Percentiles rank a stretch among this genome's conserved stretches.
These are phyloP conservation scores for Matsumurasca onukii DNA, from an alignment of 1,140 invertebrate species.

Conservation along the genomic window DNA sequence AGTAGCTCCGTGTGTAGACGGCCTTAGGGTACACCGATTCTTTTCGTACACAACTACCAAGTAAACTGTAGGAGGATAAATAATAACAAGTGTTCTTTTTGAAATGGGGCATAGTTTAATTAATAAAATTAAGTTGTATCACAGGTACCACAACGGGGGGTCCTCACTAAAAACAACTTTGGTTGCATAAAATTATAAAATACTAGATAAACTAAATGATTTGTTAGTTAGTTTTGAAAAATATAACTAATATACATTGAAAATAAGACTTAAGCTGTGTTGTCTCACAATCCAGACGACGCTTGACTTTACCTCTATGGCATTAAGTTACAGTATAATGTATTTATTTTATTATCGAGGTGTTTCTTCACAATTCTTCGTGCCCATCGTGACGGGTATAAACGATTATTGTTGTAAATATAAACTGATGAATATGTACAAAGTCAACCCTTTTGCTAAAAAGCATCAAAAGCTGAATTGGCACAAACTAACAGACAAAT, in stretches of 20 bases:
- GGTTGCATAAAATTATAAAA: slow-evolving; percentile 18
- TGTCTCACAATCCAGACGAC: not conserved
- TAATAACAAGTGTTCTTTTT: too few species aligned
- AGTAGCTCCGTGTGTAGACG: too few species aligned
- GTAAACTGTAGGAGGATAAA: too few species aligned
- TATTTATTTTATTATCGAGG: slow-evolving; percentile 23
- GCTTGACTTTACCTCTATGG: slow-evolving; percentile 10
- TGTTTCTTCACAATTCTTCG: slow-evolving; percentile 27
- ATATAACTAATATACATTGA: not conserved
- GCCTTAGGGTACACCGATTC: too few species aligned
- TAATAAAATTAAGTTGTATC: slow-evolving; percentile 18
- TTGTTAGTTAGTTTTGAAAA: slow-evolving; percentile 11
- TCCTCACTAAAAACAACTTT: slow-evolving; percentile 18
- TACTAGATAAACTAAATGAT: slow-evolving; percentile 13
- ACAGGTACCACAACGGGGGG: slow-evolving; percentile 15
- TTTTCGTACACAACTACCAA: too few species aligned
- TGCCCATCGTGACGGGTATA: slow-evolving; percentile 24
- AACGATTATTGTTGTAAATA: slow-evolving; percentile 24
- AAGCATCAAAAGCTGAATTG: slow-evolving; percentile 27
- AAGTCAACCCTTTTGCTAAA: slow-evolving; percentile 9
- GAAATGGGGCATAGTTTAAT: slow-evolving; percentile 13
- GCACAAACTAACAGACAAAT: slow-evolving; percentile 22
- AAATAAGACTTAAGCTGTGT: not conserved
- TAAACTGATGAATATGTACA: slow-evolving; percentile 24
- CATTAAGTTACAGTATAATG: not conserved